Base-by-base conservation (phyloP, 2,888 invertebrate species). In the Blastobasis lacticolella region DNA sequence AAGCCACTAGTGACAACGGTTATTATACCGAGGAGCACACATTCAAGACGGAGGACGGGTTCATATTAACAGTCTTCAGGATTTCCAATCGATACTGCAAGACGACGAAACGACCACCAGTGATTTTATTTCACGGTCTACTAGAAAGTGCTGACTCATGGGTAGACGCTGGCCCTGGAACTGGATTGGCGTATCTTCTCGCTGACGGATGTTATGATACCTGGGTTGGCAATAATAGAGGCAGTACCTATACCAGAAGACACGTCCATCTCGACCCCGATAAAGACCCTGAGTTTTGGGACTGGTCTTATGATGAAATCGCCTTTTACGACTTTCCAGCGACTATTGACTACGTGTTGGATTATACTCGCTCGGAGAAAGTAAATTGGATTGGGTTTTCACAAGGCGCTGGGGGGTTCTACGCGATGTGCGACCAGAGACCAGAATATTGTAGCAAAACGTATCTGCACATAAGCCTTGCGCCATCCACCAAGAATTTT, bases 291-390 rank as follows among this genome's bases (percentile, higher is more conserved):
- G 64, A 73, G n/a, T 93, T 90, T 65, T 93, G 93, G 93, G 78
- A 91, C 50, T 93, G 92, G 61, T 94, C 94, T 50, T 96, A 93
- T 92, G 94, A 97, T 71, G 93, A 95, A 69, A 94, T 96, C 67
- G 95, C 93, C 0, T 70, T 81, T 38, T 90, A 88, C 63, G 97
- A 97, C 73, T 67, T 97, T 4, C 95, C 97, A 3, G 92, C 94
- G 0, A 93, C 92, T 83, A 92, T 97, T 37, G 93, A 97, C 67
- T 91, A 92, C 66, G 85, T 92, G 1, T 71, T 93, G 0, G 61
- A 75, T 0, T 55, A 59, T 6, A 94, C 92, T 0, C 81, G 86
- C 0, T 72, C 86, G 42, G 54, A 78, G 6, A 75, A 89, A n/a
- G 52, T 95, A 0, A 89, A 89, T 60, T 94, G 92, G 69, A 73